phyloP scores from a whole-genome alignment of 2,888 invertebrate genomes.

The Temnothorax rugatulus region DNA sequence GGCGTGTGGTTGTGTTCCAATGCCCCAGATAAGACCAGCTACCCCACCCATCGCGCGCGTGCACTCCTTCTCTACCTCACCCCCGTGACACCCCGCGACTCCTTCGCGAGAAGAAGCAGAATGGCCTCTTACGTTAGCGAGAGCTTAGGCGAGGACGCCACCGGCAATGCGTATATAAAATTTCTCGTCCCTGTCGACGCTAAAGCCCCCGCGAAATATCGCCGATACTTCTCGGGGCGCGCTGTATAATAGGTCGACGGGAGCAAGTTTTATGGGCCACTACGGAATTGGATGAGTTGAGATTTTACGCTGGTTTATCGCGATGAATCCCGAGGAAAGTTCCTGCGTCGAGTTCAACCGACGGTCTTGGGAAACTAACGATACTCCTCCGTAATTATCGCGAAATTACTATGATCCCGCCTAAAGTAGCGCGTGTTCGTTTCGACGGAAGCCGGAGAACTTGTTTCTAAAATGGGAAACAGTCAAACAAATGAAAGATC shows the following conservation, averaged over 20 bases:
- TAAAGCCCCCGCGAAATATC: conserved; percentile 37
- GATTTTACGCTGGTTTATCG: conserved; percentile 45
- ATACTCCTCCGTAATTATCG: conserved; percentile 16
- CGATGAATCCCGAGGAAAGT: conserved; percentile 44
- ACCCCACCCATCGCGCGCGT: conserved; percentile 51
- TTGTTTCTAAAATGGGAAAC: neutral
- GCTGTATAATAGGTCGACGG: conserved; percentile 29
- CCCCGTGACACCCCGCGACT: conserved; percentile 28
- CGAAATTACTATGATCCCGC: conserved; percentile 17
- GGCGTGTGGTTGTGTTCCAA: conserved; percentile 76
- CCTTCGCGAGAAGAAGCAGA: neutral
- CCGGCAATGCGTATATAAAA: conserved; percentile 36
- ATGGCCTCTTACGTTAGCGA: conserved; percentile 42
- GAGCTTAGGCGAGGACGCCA: conserved; percentile 38
- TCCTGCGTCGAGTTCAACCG: conserved; percentile 10
- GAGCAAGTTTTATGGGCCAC: conserved; percentile 32
- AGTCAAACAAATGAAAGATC: neutral
- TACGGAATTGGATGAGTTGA: conserved; percentile 40
- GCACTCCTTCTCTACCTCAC: conserved; percentile 31
- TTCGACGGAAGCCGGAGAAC: neutral
- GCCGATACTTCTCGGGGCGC: conserved; percentile 24
- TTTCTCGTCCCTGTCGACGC: conserved; percentile 12
- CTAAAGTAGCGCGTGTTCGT: conserved; percentile 5
- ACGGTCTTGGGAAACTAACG: conserved; percentile 27
- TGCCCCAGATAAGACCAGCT: conserved; percentile 79